These are phyloP conservation scores for Epsilonema sp. DNA, from an alignment of 2,888 invertebrate genomes.

Conservation along the genomic window DNA sequence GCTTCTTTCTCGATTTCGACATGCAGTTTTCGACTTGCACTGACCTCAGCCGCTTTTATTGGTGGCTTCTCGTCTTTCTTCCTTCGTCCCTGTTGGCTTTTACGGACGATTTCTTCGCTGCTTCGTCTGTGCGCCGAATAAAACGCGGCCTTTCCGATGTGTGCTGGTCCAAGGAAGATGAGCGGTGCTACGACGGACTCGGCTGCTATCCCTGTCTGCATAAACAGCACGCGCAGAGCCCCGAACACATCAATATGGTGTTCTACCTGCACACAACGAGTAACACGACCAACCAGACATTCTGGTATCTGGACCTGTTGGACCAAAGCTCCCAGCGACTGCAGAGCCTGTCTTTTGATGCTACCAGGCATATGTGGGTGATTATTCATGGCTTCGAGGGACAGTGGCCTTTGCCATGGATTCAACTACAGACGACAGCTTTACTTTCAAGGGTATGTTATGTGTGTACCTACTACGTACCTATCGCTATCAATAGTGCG, in stretches of 20 bases:
- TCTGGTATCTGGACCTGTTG: neutral
- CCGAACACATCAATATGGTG: neutral
- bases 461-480: too few species aligned
- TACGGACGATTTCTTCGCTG: too few species aligned
- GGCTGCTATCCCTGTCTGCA: neutral
- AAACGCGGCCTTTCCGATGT: too few species aligned
- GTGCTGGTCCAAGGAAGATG: too few species aligned
- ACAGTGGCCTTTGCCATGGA: conserved; percentile 1
- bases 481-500: too few species aligned
- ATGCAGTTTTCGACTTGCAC: too few species aligned
- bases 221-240: neutral
- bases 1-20: too few species aligned
- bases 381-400: conserved; percentile 7
- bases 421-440: neutral
- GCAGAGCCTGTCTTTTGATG: neutral
- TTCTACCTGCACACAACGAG: neutral
- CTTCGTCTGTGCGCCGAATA: too few species aligned
- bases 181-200: conserved; percentile 1
- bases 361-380: neutral
- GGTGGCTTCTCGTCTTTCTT: too few species aligned
- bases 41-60: too few species aligned
- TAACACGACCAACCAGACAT: neutral
- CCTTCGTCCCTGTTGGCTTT: too few species aligned
- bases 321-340: neutral
- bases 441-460: neutral